A percentile compares a stretch with the other conserved stretches of the same genome.
Conservation (phyloP, 92 coral and sea anemone species). For the Pocillopora grandis region DNA sequence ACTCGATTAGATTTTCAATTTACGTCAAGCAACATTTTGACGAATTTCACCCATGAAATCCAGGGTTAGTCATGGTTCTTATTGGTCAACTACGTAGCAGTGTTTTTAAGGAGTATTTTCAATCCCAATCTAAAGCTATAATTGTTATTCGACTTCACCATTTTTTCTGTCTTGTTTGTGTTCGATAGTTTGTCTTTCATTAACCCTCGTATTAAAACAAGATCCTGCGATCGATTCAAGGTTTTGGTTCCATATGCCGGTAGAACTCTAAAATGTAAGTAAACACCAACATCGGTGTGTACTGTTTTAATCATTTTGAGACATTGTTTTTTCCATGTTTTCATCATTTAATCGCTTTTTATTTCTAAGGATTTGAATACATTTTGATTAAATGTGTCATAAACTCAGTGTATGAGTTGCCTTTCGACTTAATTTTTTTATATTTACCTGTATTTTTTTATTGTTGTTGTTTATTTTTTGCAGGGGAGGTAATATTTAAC, state of each 20-base stretch:
- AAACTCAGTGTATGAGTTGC: background rate
- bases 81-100: no score
- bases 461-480: background rate
- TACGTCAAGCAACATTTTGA: background rate
- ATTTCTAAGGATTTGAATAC: no score
- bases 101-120: no score
- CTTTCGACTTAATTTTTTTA: background rate
- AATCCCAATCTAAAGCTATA: no score
- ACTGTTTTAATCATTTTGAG: no score
- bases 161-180: background rate
- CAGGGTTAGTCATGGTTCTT: no score
- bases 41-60: background rate
- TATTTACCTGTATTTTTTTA: background rate
- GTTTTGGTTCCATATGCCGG: slow-evolving; percentile 95
- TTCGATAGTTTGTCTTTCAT: slow-evolving; percentile 47
- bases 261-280: slow-evolving; percentile 82
- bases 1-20: background rate
- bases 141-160: no score
- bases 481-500: slow-evolving; percentile 95
- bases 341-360: no score
- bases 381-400: no score
- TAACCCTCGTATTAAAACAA: slow-evolving; percentile 40
- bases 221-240: slow-evolving; percentile 83
- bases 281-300: background rate
- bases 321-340: no score